Conservation (phyloP, 2,113 vertebrate species). For the Xerus inauris region DNA sequence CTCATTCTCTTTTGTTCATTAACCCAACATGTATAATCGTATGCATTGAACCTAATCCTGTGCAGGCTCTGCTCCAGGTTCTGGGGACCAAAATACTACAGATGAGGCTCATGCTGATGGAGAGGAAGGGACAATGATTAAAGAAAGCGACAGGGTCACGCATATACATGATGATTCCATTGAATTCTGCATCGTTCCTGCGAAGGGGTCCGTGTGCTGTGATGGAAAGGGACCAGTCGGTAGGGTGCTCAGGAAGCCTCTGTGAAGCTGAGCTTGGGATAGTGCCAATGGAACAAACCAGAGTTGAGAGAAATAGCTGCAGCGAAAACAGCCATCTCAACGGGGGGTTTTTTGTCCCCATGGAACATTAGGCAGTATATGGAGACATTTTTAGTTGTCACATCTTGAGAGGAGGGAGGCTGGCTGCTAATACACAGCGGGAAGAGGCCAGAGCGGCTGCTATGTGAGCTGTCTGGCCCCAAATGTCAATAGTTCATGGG, state of each 20-base stretch:
- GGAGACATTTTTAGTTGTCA: not conserved
- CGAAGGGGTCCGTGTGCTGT: not conserved
- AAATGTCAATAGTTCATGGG: not conserved
- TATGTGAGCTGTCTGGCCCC: not conserved
- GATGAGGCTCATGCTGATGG: not conserved
- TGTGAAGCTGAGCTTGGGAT: not conserved
- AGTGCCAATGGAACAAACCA: not conserved
- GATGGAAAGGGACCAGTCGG: not conserved
- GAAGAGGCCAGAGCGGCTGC: too few relatives aligned
- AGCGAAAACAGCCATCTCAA: not conserved
- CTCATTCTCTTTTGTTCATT: not conserved
- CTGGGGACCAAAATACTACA: not conserved
- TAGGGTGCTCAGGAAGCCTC: not conserved
- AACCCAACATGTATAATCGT: not conserved
- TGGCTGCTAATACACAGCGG: not conserved
- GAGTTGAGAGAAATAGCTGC: not conserved
- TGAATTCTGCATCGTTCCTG: too few relatives aligned
- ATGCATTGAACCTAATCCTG: not conserved
- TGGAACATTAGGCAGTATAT: not conserved
- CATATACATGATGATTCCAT: rapidly evolving
- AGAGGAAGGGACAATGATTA: not conserved
- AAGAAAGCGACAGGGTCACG: not conserved
- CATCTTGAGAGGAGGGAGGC: not conserved
- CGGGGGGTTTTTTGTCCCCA: rapidly evolving
- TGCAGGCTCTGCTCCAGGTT: not conserved